Evolutionary conservation across 2,113 vertebrate species (phyloP).

Genomic region (Oostethus manadensis): DNA sequence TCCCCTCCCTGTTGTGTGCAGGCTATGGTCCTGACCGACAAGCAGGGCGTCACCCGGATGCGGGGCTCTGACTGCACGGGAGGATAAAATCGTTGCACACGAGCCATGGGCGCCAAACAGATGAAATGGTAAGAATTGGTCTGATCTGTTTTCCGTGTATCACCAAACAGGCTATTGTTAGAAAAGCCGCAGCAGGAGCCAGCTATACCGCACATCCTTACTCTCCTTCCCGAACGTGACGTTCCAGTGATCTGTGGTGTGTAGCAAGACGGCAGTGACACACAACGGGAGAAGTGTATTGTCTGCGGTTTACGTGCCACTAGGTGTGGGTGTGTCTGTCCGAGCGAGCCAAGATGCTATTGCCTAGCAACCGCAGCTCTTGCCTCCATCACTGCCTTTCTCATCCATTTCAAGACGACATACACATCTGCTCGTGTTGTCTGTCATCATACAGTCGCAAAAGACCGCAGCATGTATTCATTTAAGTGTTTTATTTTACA

Average conservation of each 20-base stretch:
- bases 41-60: constrained; percentile 63
- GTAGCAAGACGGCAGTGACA: constrained; percentile 1
- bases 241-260: neutral
- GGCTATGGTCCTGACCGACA: constrained; percentile 64
- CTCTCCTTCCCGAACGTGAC: neutral
- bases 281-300: constrained; percentile 31
- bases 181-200: constrained; percentile 7
- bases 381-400: constrained; percentile 14
- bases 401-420: constrained; percentile 6
- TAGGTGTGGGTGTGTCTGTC: constrained; percentile 69
- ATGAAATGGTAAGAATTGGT: constrained; percentile 75
- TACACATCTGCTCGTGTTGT: neutral
- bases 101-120: constrained; percentile 75
- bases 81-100: constrained; percentile 49
- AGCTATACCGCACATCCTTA: neutral
- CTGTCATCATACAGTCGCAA: neutral
- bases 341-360: constrained; percentile 44
- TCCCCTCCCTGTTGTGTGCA: constrained; percentile 53
- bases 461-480: neutral
- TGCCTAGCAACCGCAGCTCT: constrained; percentile 53
- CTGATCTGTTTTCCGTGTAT: neutral
- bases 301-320: constrained; percentile 49
- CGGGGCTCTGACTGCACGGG: constrained; percentile 49
- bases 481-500: neutral
- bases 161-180: constrained; percentile 7